Percentiles rank a stretch among this genome's conserved stretches.
Evolutionary conservation across 2,113 vertebrate species (phyloP).

Genomic region (Boleophthalmus pectinirostris): DNA sequence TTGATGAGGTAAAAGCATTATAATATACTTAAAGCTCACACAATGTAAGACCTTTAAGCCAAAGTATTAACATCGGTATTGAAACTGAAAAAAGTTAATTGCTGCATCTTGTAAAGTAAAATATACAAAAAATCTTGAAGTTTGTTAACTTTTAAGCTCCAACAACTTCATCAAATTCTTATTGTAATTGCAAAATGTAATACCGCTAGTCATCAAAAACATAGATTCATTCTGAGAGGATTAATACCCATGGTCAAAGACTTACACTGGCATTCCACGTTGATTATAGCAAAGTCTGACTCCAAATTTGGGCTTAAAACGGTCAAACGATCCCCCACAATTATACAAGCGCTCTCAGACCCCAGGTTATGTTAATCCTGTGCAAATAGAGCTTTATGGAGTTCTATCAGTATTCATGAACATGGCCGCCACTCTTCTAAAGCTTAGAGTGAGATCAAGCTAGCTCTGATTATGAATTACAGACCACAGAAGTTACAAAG

Average conservation of each 20-base stretch:
- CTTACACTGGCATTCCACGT: conserved; percentile 15
- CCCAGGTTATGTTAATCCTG: conserved; percentile 35
- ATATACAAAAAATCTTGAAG: neutral
- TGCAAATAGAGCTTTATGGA: conserved; percentile 45
- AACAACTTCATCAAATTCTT: neutral
- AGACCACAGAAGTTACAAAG: conserved; percentile 23
- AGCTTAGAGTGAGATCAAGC: conserved; percentile 57
- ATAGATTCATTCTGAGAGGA: conserved; percentile 18
- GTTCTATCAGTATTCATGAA: conserved; percentile 65
- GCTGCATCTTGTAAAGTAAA: neutral
- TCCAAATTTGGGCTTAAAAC: conserved; percentile 35
- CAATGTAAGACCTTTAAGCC: too few species aligned
- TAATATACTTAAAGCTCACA: too few species aligned
- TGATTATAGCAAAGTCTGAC: conserved; percentile 28
- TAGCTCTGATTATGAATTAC: conserved; percentile 30
- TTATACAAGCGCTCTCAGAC: conserved; percentile 39
- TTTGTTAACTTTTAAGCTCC: too few species aligned
- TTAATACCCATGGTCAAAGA: conserved; percentile 16
- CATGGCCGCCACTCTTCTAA: conserved; percentile 41
- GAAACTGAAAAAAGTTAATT: neutral
- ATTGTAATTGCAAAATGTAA: neutral
- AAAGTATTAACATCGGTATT: neutral
- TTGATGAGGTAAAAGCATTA: too few species aligned
- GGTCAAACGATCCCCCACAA: conserved; percentile 33
- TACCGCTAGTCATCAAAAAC: neutral